These are phyloP conservation scores for Dinomys branickii DNA, from an alignment of 2,113 vertebrate genomes.

Conservation along the genomic window DNA sequence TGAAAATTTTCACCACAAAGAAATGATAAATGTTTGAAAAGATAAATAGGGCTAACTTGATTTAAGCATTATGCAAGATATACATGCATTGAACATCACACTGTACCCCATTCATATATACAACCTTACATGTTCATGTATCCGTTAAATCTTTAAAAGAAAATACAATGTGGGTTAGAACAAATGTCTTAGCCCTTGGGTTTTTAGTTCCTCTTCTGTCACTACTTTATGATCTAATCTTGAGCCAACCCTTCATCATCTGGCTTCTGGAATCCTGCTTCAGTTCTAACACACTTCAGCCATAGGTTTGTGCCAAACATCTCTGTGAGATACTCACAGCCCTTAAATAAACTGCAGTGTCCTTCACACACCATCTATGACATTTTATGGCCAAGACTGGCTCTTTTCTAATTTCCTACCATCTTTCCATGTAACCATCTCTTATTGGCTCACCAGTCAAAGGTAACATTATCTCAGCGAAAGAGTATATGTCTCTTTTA, in stretches of 20 bases:
- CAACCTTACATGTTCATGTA: background rate
- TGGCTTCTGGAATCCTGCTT: background rate
- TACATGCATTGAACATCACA: background rate
- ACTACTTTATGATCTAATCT: background rate
- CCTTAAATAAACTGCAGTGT: background rate
- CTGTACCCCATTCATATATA: background rate
- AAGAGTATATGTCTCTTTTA: background rate
- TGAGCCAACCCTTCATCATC: background rate
- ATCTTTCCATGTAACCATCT: background rate
- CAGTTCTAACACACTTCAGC: background rate
- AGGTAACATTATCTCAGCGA: background rate
- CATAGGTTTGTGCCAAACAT: background rate
- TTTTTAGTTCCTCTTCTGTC: background rate
- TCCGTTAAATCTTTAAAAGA: background rate
- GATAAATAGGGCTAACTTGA: background rate
- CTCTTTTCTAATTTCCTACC: background rate
- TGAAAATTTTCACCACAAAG: background rate
- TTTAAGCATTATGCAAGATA: background rate
- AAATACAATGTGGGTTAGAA: constrained; percentile 12
- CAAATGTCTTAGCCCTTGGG: background rate
- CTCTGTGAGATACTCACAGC: background rate
- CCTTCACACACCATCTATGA: background rate
- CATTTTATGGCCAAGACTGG: background rate
- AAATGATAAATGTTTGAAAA: background rate
- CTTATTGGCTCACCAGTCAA: background rate